Conservation (phyloP, 2,888 invertebrate genomes). For the Phrixothrix hirtus region DNA sequence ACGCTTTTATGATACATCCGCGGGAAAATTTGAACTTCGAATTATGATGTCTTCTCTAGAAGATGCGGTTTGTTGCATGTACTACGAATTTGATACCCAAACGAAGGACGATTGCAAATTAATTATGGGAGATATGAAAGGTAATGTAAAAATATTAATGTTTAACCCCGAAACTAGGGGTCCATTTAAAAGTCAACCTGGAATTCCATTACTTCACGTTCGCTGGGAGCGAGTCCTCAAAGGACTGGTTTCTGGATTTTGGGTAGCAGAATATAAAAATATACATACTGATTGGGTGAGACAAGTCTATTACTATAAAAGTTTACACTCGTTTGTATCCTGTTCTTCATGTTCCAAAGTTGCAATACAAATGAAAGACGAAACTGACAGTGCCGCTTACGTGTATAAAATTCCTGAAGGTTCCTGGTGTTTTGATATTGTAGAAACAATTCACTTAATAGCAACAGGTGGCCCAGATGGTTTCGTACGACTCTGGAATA, state of each 20-base stretch:
- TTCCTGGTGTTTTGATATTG: slow-evolving; percentile 65
- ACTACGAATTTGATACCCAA: slow-evolving; percentile 65
- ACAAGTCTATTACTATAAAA: slow-evolving; percentile 69
- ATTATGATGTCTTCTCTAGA: slow-evolving; percentile 71
- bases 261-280: slow-evolving; percentile 57
- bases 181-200: slow-evolving; percentile 71
- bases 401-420: slow-evolving; percentile 65
- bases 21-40: slow-evolving; percentile 72
- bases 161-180: slow-evolving; percentile 67
- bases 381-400: slow-evolving; percentile 60
- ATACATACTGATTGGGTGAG: slow-evolving; percentile 72
- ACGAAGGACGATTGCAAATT: slow-evolving; percentile 65
- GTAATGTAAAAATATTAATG: slow-evolving; percentile 67
- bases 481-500: slow-evolving; percentile 73
- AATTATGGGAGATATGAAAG: slow-evolving; percentile 74
- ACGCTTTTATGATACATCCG: slow-evolving; percentile 78
- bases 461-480: slow-evolving; percentile 79
- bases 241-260: slow-evolving; percentile 49
- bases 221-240: slow-evolving; percentile 58
- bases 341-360: slow-evolving; percentile 54
- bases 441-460: slow-evolving; percentile 63
- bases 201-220: slow-evolving; percentile 60
- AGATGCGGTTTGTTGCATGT: slow-evolving; percentile 60
- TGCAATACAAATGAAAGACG: slow-evolving; percentile 66
- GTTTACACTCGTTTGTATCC: slow-evolving; percentile 70